A percentile compares a stretch with the other conserved stretches of the same genome.
Evolutionary conservation across 2,888 invertebrate species (phyloP).

Genomic region (Subacronicta megacephala): DNA sequence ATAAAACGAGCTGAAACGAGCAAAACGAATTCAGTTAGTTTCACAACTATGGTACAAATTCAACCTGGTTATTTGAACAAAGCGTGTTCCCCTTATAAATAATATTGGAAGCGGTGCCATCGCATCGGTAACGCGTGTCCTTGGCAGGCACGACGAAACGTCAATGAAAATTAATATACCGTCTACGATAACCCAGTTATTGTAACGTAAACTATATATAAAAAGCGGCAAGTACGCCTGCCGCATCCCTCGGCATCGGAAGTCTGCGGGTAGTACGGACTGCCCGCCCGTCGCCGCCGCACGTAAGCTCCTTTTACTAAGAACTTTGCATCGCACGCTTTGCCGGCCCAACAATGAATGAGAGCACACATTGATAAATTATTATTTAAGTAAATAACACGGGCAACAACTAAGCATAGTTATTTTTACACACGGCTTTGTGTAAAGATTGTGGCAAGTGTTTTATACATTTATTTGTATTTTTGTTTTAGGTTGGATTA

Average conservation of each 20-base stretch:
- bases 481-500: too few species aligned
- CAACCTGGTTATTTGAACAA: conserved; percentile 64
- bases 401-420: conserved; percentile 1
- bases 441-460: too few species aligned
- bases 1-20: conserved; percentile 39
- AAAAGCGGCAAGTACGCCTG: conserved; percentile 78
- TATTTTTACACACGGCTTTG: not conserved
- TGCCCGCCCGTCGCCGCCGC: conserved; percentile 82
- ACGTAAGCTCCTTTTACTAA: conserved; percentile 82
- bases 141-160: conserved; percentile 79
- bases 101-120: conserved; percentile 72
- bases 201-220: conserved; percentile 76
- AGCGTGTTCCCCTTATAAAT: conserved; percentile 64
- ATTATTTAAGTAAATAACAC: conserved; percentile 3
- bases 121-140: conserved; percentile 79
- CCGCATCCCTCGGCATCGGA: conserved; percentile 69
- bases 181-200: conserved; percentile 86
- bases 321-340: conserved; percentile 78
- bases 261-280: conserved; percentile 75
- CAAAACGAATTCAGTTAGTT: conserved; percentile 61
- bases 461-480: too few species aligned
- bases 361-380: conserved; percentile 8
- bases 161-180: conserved; percentile 87
- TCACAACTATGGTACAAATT: conserved; percentile 60
- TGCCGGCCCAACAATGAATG: conserved; percentile 37